These are phyloP conservation scores for Macrochelys suwanniensis DNA, from an alignment of 2,797 vertebrate species.

Conservation along the genomic window DNA sequence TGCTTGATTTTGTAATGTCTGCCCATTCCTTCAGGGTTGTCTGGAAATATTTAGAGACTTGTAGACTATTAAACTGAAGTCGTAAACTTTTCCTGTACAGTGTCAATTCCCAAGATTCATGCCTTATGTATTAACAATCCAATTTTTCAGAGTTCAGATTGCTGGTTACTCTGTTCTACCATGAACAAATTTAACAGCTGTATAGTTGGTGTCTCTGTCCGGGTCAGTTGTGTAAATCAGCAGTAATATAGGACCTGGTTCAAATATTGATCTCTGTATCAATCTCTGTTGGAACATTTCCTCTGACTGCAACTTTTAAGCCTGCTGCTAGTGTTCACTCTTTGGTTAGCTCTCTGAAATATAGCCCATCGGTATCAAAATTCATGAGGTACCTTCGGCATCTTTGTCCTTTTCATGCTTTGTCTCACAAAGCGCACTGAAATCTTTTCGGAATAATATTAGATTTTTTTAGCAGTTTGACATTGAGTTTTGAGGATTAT, in stretches of 20 bases:
- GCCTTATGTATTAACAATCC: conserved; percentile 31
- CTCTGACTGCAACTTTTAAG: conserved; percentile 14
- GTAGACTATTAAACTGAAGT: conserved; percentile 9
- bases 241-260: background rate
- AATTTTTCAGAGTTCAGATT: conserved; percentile 14
- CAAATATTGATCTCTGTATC: background rate
- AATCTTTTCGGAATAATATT: background rate
- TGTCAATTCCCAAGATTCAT: conserved; percentile 37
- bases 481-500: background rate
- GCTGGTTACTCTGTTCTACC: conserved; percentile 4
- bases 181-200: conserved; percentile 25
- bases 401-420: background rate
- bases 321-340: background rate
- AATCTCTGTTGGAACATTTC: background rate
- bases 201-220: background rate
- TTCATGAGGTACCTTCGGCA: background rate
- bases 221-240: conserved; percentile 25
- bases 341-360: conserved; percentile 1
- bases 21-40: background rate
- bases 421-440: background rate
- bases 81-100: background rate
- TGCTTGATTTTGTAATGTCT: background rate
- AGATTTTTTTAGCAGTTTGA: background rate
- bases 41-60: conserved; percentile 30
- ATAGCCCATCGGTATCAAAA: background rate